Conservation (phyloP, 2,113 vertebrate genomes). For the Chaetorhynchus papuensis region DNA sequence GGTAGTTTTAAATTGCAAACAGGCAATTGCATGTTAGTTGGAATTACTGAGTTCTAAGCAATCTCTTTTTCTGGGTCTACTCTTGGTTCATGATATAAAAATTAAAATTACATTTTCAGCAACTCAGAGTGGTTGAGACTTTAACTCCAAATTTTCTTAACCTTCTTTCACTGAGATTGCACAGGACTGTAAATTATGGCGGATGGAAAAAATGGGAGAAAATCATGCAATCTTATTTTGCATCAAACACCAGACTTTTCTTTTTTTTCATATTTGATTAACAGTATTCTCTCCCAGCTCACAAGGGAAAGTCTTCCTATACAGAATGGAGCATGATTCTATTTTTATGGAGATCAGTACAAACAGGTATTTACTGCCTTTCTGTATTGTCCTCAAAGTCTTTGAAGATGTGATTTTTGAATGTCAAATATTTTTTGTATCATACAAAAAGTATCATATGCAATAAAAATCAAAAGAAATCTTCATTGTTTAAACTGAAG, state of each 20-base stretch:
- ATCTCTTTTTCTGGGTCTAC: neutral
- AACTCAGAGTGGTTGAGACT: neutral
- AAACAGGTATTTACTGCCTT: neutral
- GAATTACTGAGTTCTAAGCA: neutral
- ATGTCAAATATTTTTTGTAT: neutral
- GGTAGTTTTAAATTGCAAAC: neutral
- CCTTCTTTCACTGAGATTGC: neutral
- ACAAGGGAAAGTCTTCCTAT: neutral
- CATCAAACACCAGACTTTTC: neutral
- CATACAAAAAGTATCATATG: neutral
- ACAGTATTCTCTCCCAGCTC: neutral
- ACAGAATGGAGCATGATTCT: neutral
- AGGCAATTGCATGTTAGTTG: neutral
- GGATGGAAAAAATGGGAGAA: neutral
- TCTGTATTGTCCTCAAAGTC: neutral
- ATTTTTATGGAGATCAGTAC: slow-evolving; percentile 12
- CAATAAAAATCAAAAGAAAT: neutral
- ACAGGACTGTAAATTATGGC: neutral
- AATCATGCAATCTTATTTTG: neutral
- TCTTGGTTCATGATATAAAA: neutral
- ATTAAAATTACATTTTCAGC: neutral
- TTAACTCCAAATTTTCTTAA: neutral
- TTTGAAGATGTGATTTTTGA: neutral
- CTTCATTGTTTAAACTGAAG: neutral
- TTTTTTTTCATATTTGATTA: neutral